These are phyloP conservation scores for Amphipyra berbera DNA, from an alignment of 2,888 invertebrate genomes.

Conservation along the genomic window DNA sequence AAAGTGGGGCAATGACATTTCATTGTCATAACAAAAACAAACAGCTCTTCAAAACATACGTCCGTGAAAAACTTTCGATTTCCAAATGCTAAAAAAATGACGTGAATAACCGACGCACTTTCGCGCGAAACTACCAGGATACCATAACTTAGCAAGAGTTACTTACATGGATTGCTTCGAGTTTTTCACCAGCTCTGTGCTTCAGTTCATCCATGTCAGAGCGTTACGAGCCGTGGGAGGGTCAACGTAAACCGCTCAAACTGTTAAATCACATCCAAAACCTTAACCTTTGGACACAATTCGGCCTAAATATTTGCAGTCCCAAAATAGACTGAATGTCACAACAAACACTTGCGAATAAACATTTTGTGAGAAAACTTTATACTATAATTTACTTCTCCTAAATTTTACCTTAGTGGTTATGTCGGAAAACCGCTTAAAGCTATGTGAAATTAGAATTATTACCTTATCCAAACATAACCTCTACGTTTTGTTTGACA, in stretches of 20 bases:
- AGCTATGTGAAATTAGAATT: conserved; percentile 62
- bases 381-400: conserved; percentile 41
- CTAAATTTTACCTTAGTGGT: conserved; percentile 38
- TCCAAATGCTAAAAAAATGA: conserved; percentile 57
- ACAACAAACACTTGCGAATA: conserved; percentile 58
- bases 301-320: conserved; percentile 79
- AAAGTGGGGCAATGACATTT: conserved; percentile 70
- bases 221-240: conserved; percentile 68
- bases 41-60: conserved; percentile 14
- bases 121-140: conserved; percentile 75
- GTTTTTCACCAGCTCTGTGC: conserved; percentile 83
- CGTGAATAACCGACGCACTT: conserved; percentile 67
- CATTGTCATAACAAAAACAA: conserved; percentile 66
- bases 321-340: conserved; percentile 84
- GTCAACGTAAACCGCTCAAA: conserved; percentile 72
- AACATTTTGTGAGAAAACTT: conserved; percentile 55
- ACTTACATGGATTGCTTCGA: conserved; percentile 87
- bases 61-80: conserved; percentile 36
- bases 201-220: conserved; percentile 86
- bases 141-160: conserved; percentile 62
- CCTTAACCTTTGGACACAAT: conserved; percentile 88
- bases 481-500: conserved; percentile 70
- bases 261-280: conserved; percentile 78
- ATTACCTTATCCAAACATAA: conserved; percentile 77
- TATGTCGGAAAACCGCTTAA: conserved; percentile 53